Percentiles rank a stretch among this genome's conserved stretches.
Evolutionary conservation across 2,113 vertebrate species (phyloP).

Genomic region (Syngnathus floridae): DNA sequence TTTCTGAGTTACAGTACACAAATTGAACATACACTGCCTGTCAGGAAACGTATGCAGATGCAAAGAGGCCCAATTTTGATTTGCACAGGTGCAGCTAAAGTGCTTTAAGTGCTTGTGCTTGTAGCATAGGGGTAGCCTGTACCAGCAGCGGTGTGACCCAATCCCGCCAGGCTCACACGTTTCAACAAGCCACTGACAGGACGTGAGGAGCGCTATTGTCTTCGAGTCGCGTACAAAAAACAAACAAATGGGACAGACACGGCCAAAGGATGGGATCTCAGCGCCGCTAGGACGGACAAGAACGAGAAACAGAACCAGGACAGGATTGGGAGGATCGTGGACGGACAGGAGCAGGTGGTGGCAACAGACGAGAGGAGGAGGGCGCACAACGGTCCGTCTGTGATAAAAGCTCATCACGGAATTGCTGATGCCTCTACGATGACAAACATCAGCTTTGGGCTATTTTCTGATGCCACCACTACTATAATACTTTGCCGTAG

Average conservation of each 20-base stretch:
- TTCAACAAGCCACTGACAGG: slow-evolving; percentile 60
- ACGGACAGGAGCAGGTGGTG: slow-evolving; percentile 3
- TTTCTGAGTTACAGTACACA: slow-evolving; percentile 39
- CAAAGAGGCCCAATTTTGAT: slow-evolving; percentile 57
- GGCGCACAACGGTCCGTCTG: neutral
- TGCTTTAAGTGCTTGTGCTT: slow-evolving; percentile 78
- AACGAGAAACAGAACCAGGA: neutral
- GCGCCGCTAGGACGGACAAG: neutral
- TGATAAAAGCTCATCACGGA: neutral
- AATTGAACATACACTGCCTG: slow-evolving; percentile 41
- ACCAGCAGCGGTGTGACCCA: slow-evolving; percentile 41
- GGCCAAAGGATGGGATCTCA: neutral
- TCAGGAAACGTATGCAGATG: slow-evolving; percentile 43
- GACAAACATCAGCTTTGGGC: too few relatives aligned
- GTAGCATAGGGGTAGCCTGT: slow-evolving; percentile 58
- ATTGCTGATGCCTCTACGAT: neutral
- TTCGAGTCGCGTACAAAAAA: neutral
- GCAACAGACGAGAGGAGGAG: slow-evolving; percentile 13
- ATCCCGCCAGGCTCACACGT: slow-evolving; percentile 43
- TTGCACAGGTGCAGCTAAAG: slow-evolving; percentile 69
- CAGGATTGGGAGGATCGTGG: neutral
- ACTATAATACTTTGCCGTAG: too few relatives aligned
- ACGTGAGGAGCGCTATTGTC: slow-evolving; percentile 14
- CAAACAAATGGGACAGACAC: neutral
- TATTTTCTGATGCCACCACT: too few relatives aligned